A percentile compares a stretch with the other conserved stretches of the same genome.
Conservation (phyloP, 2,888 invertebrate genomes). For the Trissolcus japonicus region DNA sequence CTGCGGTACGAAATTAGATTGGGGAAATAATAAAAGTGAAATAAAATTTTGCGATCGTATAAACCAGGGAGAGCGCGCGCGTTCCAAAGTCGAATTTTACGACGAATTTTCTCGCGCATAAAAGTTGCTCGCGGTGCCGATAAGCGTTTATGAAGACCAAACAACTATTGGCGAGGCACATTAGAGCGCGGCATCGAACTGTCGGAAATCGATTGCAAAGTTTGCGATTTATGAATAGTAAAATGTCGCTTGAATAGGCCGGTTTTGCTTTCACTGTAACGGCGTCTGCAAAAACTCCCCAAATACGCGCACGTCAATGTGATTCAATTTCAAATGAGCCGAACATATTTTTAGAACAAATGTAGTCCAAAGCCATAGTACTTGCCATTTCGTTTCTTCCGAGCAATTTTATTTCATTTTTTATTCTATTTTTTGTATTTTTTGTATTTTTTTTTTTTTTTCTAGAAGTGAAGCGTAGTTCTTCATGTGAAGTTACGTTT, state of each 20-base stretch:
- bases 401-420: too few species aligned
- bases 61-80: too few species aligned
- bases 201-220: slow-evolving; percentile 27
- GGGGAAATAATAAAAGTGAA: slow-evolving; percentile 6
- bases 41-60: background rate
- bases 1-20: slow-evolving; percentile 1
- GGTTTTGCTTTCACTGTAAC: slow-evolving; percentile 26
- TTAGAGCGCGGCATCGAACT: slow-evolving; percentile 19
- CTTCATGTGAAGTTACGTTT: slow-evolving; percentile 43
- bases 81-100: slow-evolving; percentile 8
- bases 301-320: too few species aligned
- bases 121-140: slow-evolving; percentile 14
- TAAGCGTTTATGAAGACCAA: slow-evolving; percentile 28
- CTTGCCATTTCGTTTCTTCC: background rate
- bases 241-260: slow-evolving; percentile 28
- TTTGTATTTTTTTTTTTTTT: too few species aligned
- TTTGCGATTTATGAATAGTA: slow-evolving; percentile 42
- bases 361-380: slow-evolving; percentile 7
- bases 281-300: too few species aligned
- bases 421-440: too few species aligned
- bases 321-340: too few species aligned
- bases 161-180: slow-evolving; percentile 16
- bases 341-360: too few species aligned
- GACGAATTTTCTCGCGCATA: slow-evolving; percentile 16
- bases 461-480: slow-evolving; percentile 23